phyloP scores from a whole-genome alignment of 2,888 invertebrate genomes.

The Anarsia innoxiella region DNA sequence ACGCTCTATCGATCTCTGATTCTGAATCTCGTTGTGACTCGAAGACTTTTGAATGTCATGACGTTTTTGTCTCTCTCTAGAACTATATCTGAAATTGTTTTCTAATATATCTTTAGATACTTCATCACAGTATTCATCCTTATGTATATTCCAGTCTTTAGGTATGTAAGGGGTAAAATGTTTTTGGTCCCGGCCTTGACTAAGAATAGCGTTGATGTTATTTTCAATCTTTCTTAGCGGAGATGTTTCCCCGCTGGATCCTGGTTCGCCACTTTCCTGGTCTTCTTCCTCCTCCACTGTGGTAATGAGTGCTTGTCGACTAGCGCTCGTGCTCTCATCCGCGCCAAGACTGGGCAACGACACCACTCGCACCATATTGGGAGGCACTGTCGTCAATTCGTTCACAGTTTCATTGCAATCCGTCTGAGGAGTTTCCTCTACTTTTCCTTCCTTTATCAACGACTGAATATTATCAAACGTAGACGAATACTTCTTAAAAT shows the following conservation, averaged over 20 bases:
- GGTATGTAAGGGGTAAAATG: constrained; percentile 69
- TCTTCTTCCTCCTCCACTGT: constrained; percentile 84
- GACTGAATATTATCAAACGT: constrained; percentile 87
- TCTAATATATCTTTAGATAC: constrained; percentile 70
- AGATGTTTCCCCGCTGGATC: constrained; percentile 77
- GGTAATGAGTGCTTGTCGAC: constrained; percentile 79
- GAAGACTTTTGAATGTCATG: constrained; percentile 78
- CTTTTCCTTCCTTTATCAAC: constrained; percentile 81
- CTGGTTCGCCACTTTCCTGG: constrained; percentile 77
- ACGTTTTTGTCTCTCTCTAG: constrained; percentile 69
- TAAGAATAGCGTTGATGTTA: constrained; percentile 82
- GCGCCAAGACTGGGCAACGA: constrained; percentile 79
- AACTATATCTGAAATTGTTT: constrained; percentile 70
- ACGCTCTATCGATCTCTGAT: constrained; percentile 67
- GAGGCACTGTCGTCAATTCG: constrained; percentile 77
- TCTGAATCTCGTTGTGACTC: constrained; percentile 77
- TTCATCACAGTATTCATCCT: constrained; percentile 74
- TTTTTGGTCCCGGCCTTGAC: constrained; percentile 73
- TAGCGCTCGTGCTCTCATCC: constrained; percentile 67
- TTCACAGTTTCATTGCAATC: constrained; percentile 76
- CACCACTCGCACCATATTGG: constrained; percentile 80
- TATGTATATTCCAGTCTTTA: constrained; percentile 76
- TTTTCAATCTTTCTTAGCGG: constrained; percentile 82
- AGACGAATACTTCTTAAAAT: constrained; percentile 82
- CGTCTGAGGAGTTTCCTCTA: constrained; percentile 68